These are phyloP conservation scores for Cliona cf. orientalis DNA, from an alignment of 37 sponge, comb jelly and placozoan species.

Conservation along the genomic window DNA sequence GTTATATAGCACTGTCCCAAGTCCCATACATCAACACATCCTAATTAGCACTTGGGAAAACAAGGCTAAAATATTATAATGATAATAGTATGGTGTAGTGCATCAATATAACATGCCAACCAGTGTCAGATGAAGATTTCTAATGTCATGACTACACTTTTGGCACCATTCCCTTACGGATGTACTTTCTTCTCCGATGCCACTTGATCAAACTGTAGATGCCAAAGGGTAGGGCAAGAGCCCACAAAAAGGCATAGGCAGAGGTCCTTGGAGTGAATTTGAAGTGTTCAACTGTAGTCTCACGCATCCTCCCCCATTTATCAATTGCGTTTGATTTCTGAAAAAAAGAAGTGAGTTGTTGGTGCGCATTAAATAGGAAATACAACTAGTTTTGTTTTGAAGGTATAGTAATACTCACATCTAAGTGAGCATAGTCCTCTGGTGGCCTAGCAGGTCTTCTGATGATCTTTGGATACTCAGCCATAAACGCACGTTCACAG, in stretches of 20 bases:
- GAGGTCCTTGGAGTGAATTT: constrained; percentile 70
- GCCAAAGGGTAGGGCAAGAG: constrained; percentile 55
- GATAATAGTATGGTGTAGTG: no score
- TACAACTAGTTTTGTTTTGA: not conserved
- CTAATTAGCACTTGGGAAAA: not conserved
- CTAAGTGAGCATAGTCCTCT: constrained; percentile 47
- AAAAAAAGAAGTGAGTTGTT: not conserved
- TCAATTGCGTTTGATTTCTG: constrained; percentile 74
- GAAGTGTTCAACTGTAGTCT: constrained; percentile 73
- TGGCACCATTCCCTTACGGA: not conserved
- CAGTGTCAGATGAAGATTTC: no score
- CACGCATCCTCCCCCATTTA: constrained; percentile 80
- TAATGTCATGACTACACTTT: not conserved
- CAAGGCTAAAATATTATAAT: not conserved
- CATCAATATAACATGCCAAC: no score
- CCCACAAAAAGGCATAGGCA: constrained; percentile 63
- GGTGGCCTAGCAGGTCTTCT: constrained; percentile 59
- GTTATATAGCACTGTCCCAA: not conserved
- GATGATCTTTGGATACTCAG: constrained; percentile 30
- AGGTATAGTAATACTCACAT: constrained; percentile 25
- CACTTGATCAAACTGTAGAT: constrained; percentile 58
- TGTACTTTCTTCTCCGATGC: constrained; percentile 47
- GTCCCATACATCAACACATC: not conserved
- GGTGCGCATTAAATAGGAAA: no score
- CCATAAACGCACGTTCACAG: no score